These are phyloP conservation scores for Dicaeum eximium DNA, from an alignment of 2,113 vertebrate species.

Conservation along the genomic window DNA sequence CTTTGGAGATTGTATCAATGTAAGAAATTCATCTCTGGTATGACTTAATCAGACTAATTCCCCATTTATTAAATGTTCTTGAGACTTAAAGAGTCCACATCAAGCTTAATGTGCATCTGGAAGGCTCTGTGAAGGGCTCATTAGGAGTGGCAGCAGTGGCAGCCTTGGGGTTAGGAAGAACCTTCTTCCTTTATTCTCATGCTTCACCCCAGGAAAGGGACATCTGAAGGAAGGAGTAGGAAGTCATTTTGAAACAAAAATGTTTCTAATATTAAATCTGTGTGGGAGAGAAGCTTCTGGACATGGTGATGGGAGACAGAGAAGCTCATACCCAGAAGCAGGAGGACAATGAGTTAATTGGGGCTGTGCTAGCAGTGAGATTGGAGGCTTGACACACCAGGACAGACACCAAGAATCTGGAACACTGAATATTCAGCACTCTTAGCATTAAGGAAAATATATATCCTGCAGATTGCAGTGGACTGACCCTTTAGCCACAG, in stretches of 20 bases:
- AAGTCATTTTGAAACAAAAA: background rate
- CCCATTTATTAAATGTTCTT: constrained; percentile 61
- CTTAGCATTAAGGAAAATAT: background rate
- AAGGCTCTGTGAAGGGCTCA: background rate
- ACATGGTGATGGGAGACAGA: background rate
- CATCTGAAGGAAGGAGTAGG: background rate
- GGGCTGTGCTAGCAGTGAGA: background rate
- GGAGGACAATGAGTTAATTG: background rate
- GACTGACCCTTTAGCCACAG: background rate
- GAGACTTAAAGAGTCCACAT: constrained; percentile 41
- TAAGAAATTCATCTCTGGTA: constrained; percentile 51
- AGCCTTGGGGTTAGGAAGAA: background rate
- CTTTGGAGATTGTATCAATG: constrained; percentile 44
- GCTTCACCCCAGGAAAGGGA: background rate
- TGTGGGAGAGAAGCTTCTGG: background rate
- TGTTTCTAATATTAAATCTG: background rate
- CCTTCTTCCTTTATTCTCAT: background rate
- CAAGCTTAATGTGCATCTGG: constrained; percentile 31
- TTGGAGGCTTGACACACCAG: background rate
- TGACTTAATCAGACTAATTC: constrained; percentile 51
- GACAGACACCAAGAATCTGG: background rate
- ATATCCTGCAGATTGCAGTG: background rate
- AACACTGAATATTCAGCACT: background rate
- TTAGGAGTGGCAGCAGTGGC: background rate
- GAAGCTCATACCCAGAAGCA: background rate